Evolutionary conservation across 2,888 invertebrate species (phyloP).

Genomic region (Zygaena filipendulae): DNA sequence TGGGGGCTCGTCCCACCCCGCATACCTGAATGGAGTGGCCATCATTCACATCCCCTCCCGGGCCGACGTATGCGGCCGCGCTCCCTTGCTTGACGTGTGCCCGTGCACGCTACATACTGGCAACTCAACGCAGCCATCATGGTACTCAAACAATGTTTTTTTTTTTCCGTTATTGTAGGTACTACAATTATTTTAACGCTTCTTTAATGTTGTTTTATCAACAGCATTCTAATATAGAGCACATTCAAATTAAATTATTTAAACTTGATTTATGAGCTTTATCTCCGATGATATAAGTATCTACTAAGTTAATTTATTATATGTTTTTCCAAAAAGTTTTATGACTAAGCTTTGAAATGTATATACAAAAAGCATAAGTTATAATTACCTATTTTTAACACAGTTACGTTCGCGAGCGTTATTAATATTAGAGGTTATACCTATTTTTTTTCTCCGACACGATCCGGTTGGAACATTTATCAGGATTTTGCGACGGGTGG

Average conservation of each 20-base stretch:
- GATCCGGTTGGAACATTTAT: constrained; percentile 63
- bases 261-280: too few relatives aligned
- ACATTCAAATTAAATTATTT: too few relatives aligned
- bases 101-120: constrained; percentile 33
- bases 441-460: constrained; percentile 37
- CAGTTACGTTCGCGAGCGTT: constrained; percentile 31
- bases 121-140: constrained; percentile 1
- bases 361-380: too few relatives aligned
- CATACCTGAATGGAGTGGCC: constrained; percentile 46
- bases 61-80: constrained; percentile 28
- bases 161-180: too few relatives aligned
- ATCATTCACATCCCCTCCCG: constrained; percentile 49
- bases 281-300: too few relatives aligned
- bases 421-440: constrained; percentile 43
- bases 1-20: constrained; percentile 26
- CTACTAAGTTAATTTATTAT: too few relatives aligned
- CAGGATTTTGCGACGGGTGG: constrained; percentile 74
- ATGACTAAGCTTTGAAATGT: too few relatives aligned
- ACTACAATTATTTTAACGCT: too few relatives aligned
- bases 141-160: neutral
- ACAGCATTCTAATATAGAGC: constrained; percentile 1
- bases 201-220: constrained; percentile 2
- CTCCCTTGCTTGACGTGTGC: constrained; percentile 30
- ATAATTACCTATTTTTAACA: too few relatives aligned
- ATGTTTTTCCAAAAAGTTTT: too few relatives aligned